These are phyloP conservation scores for Clistopyga incitator DNA, from an alignment of 2,888 invertebrate species.

Conservation along the genomic window DNA sequence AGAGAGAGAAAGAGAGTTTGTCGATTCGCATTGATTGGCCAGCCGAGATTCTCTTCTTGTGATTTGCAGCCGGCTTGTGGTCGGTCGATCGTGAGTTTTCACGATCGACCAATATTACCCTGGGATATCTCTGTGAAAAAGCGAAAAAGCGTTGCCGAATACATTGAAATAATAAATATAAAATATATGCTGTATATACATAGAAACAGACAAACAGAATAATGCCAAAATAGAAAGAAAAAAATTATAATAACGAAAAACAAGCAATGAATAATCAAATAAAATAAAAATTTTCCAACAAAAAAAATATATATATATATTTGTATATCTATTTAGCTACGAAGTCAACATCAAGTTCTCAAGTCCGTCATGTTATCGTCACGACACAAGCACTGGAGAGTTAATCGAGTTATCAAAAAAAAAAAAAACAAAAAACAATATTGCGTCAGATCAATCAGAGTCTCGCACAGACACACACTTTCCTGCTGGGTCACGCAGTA, in stretches of 20 bases:
- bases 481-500: constrained; percentile 84
- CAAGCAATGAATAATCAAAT: constrained; percentile 3
- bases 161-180: constrained; percentile 17
- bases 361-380: constrained; percentile 79
- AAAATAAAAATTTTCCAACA: constrained; percentile 13
- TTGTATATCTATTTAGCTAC: constrained; percentile 59
- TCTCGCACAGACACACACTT: constrained; percentile 82
- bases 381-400: constrained; percentile 82
- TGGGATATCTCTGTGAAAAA: constrained; percentile 73
- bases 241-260: no score
- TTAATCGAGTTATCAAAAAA: constrained; percentile 76
- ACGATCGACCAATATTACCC: constrained; percentile 76
- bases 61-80: constrained; percentile 78
- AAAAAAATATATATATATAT: constrained; percentile 29
- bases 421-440: no score
- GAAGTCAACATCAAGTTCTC: constrained; percentile 79
- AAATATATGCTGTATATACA: constrained; percentile 15
- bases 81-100: constrained; percentile 75
- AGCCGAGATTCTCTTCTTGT: constrained; percentile 78
- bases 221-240: constrained; percentile 10
- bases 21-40: constrained; percentile 73
- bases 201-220: constrained; percentile 14
- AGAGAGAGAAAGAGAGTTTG: constrained; percentile 52
- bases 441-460: constrained; percentile 80
- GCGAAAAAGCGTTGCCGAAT: constrained; percentile 45